These are phyloP conservation scores for Mizuhopecten yessoensis DNA, from an alignment of 1,140 invertebrate species.

Conservation along the genomic window DNA sequence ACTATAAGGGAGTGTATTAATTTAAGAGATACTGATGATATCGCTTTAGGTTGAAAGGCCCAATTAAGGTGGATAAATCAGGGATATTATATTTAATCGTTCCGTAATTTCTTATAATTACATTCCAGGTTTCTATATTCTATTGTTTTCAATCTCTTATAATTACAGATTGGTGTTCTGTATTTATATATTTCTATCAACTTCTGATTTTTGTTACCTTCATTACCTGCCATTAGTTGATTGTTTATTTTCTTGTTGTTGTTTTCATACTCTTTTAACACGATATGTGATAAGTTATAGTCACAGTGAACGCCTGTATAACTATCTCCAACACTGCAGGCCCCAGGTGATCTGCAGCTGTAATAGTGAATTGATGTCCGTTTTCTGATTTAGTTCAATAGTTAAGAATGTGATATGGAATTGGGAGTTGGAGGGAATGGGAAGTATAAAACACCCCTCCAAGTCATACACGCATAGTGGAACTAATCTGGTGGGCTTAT, in stretches of 20 bases:
- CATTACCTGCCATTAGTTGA: no score
- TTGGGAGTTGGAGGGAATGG: neutral
- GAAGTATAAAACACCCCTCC: neutral
- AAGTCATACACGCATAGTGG: neutral
- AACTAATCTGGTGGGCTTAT: neutral
- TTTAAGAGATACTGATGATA: slow-evolving; percentile 10
- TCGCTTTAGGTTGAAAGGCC: neutral
- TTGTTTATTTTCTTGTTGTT: neutral
- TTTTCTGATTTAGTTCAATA: neutral
- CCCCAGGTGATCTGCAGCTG: neutral
- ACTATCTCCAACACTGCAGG: neutral
- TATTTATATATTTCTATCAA: neutral
- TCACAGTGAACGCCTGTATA: neutral
- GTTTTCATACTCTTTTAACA: neutral
- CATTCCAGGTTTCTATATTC: neutral
- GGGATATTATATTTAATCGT: neutral
- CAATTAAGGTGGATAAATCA: neutral
- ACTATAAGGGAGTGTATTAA: neutral
- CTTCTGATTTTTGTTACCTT: neutral
- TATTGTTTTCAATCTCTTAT: neutral
- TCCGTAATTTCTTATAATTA: neutral
- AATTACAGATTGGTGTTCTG: neutral
- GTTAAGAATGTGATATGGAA: neutral
- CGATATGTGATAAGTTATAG: neutral
- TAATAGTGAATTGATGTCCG: neutral